Evolutionary conservation across 2,797 vertebrate species (phyloP).

Genomic region (Uromys caudimaculatus): DNA sequence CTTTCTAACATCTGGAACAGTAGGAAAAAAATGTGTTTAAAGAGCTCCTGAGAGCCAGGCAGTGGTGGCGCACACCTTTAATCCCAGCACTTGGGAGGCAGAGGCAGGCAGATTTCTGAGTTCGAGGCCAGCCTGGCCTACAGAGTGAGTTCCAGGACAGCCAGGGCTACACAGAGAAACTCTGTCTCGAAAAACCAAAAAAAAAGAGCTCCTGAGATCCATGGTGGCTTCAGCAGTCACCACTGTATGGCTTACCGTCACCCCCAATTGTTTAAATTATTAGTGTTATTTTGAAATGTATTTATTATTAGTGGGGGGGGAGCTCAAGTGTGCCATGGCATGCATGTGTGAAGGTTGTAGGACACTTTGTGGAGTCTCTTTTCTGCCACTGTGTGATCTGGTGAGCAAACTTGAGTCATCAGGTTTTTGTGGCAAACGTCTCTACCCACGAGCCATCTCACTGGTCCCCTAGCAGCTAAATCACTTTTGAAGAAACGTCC

Average conservation of each 20-base stretch:
- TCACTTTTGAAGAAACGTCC: neutral
- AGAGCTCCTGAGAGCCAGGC: too few relatives aligned
- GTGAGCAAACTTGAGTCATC: neutral
- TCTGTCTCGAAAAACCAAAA: too few relatives aligned
- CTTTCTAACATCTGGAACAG: neutral
- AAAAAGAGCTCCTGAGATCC: too few relatives aligned
- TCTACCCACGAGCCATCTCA: neutral
- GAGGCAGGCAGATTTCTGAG: too few relatives aligned
- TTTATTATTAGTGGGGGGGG: neutral
- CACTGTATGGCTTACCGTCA: too few relatives aligned
- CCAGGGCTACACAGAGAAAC: too few relatives aligned
- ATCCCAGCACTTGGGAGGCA: too few relatives aligned
- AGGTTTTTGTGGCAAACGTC: neutral
- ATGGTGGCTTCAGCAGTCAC: neutral
- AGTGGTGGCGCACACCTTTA: too few relatives aligned
- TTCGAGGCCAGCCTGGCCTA: too few relatives aligned
- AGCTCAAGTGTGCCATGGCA: neutral
- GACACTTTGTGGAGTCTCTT: neutral
- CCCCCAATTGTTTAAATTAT: neutral
- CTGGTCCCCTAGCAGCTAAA: neutral
- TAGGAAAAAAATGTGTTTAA: neutral
- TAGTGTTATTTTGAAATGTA: neutral
- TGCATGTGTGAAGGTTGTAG: neutral
- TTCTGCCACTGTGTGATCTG: neutral
- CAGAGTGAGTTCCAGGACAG: too few relatives aligned